Conservation (phyloP, 53 echinoderm and acorn worm species). For the Glandiceps talaboti region DNA sequence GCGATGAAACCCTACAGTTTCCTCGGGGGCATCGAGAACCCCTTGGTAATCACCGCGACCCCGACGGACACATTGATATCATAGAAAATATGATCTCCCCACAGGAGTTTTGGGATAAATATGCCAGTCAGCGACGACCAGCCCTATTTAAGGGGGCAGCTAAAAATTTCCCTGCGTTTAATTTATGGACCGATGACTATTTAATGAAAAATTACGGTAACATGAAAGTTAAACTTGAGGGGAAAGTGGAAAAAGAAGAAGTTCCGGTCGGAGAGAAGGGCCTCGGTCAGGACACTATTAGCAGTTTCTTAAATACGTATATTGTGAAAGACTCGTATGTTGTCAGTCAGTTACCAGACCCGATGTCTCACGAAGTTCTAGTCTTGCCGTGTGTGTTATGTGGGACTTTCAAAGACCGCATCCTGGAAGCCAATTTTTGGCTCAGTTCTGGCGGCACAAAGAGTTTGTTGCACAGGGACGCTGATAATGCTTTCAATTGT, state of each 20-base stretch:
- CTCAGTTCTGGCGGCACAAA: conserved; percentile 78
- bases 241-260: conserved; percentile 55
- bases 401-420: conserved; percentile 68
- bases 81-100: conserved; percentile 51
- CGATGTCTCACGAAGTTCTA: conserved; percentile 30
- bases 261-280: conserved; percentile 60
- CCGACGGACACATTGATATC: conserved; percentile 76
- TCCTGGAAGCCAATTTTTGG: conserved; percentile 85
- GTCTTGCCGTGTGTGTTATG: conserved; percentile 81
- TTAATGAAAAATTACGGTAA: conserved; percentile 41
- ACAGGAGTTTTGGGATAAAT: conserved; percentile 71
- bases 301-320: conserved; percentile 50
- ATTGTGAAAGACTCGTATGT: conserved; percentile 41
- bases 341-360: conserved; percentile 74
- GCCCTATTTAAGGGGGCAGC: conserved; percentile 60
- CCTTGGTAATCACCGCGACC: conserved; percentile 57
- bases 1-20: too few relatives aligned
- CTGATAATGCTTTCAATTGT: conserved; percentile 91
- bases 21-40: conserved; percentile 47
- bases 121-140: conserved; percentile 49
- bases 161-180: conserved; percentile 33
- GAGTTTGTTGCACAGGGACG: conserved; percentile 72
- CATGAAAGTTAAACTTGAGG: conserved; percentile 76
- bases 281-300: conserved; percentile 72
- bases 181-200: conserved; percentile 71